These are phyloP conservation scores for Cyrtorhinus lividipennis DNA, from an alignment of 1,140 invertebrate genomes.

Conservation along the genomic window DNA sequence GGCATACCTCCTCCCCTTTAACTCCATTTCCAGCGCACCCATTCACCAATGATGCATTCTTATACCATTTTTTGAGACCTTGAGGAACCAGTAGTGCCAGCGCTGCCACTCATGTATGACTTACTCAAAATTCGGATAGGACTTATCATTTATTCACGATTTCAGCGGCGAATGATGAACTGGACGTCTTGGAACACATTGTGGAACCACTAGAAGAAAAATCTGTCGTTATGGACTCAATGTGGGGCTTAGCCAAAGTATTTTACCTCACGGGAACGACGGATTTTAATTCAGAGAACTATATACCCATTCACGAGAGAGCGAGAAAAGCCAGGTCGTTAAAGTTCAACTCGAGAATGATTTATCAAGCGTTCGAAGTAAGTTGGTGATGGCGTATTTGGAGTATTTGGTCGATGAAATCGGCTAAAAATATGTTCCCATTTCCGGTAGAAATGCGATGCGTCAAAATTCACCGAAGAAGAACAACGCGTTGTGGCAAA, in stretches of 20 bases:
- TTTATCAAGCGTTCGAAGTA: slow-evolving; percentile 49
- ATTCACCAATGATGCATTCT: too few species aligned
- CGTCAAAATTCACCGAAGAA: slow-evolving; percentile 44
- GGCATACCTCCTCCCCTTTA: too few species aligned
- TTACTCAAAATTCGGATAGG: too few species aligned
- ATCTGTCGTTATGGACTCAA: slow-evolving; percentile 54
- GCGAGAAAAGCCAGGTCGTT: slow-evolving; percentile 44
- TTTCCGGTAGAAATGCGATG: slow-evolving; percentile 32
- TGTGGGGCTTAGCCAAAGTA: slow-evolving; percentile 74
- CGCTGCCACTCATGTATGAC: too few species aligned
- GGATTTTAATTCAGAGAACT: slow-evolving; percentile 60
- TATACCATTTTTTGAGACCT: too few species aligned
- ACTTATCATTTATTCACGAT: not conserved
- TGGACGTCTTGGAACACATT: slow-evolving; percentile 55
- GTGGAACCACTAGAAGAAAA: slow-evolving; percentile 61
- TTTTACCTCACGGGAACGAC: slow-evolving; percentile 64
- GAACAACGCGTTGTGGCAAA: slow-evolving; percentile 58
- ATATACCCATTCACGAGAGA: slow-evolving; percentile 55
- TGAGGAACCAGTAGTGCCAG: too few species aligned
- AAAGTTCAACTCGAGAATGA: slow-evolving; percentile 49
- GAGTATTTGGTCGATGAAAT: not conserved
- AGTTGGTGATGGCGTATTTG: too few species aligned
- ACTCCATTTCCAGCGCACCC: too few species aligned
- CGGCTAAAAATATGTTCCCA: not conserved
- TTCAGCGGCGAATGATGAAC: slow-evolving; percentile 27